Evolutionary conservation across 1,140 invertebrate genomes (phyloP), one percentile per base, ranked within the genome.

Genomic region (Gyrodactylus bullatarudis): DNA sequence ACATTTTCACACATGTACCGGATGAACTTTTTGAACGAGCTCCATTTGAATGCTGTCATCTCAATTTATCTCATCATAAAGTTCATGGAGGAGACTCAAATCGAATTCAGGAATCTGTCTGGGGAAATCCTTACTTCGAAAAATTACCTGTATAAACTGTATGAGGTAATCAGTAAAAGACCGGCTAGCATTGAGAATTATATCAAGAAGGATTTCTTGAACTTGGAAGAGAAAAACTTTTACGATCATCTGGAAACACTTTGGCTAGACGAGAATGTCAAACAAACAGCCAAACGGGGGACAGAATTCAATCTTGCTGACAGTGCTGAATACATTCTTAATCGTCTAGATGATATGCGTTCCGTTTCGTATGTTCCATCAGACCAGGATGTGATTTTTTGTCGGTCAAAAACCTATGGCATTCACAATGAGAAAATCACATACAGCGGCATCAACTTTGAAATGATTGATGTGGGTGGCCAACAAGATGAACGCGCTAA

Each of bases 401-500:
- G 68, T 21, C 68, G 68, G 8, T 8, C 68, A 69, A 69, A 69
- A 21, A 69, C 68, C 8, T 23, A n/a, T 69, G 68, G 68, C 19
- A 23, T 69, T 69, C 68, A 69, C 68, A 69, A 19, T 69, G 68
- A 69, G 21, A 20, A 8, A n/a, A 69, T 69, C 8, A 69, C 19
- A 8, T 69, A 69, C 68, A 69, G 8, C 8, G 23, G 23, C 23
- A 21, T 69, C 1, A 69, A 69, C 21, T 69, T 69, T 69, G 68
- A 69, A 69, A 2, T 98, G 91, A 97, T 99, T 84, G 94, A 99
- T 84, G 94, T 99, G 75, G 94, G 94, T 77, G 94, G 94, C 26
- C 94, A 99, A 83, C 84, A 93, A 77, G 93, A 97, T 82, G 94
- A 99, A 83, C 85, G 94, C 76, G 87, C 93, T 80, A 98, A 98